phyloP scores from a whole-genome alignment of 1,140 invertebrate genomes.

The Drepana arcuata region DNA sequence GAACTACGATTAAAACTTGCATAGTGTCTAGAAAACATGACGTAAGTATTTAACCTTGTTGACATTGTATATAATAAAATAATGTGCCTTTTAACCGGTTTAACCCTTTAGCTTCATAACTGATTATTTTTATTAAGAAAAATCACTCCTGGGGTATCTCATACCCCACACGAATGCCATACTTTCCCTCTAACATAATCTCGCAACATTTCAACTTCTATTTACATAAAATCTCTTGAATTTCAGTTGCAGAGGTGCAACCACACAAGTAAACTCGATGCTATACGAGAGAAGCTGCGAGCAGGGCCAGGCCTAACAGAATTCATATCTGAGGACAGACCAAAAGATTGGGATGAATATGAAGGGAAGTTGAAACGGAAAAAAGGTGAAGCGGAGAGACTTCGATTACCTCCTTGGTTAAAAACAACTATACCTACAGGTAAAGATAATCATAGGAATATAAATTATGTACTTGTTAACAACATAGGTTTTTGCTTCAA shows the following conservation, averaged over 20 bases:
- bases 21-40: conserved; percentile 24
- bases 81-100: too few species aligned
- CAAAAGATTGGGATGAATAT: conserved; percentile 77
- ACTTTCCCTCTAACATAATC: too few species aligned
- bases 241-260: conserved; percentile 40
- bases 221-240: too few species aligned
- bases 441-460: conserved; percentile 27
- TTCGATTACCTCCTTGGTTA: conserved; percentile 96
- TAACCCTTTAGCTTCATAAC: too few species aligned
- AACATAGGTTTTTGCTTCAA: neutral
- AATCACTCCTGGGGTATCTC: too few species aligned
- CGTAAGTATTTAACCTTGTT: conserved; percentile 20
- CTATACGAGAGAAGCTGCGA: conserved; percentile 73
- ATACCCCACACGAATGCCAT: too few species aligned
- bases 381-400: conserved; percentile 84
- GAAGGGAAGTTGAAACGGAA: conserved; percentile 88
- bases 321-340: conserved; percentile 75
- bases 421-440: conserved; percentile 96
- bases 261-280: conserved; percentile 61
- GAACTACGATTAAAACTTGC: conserved; percentile 29
- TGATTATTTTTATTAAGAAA: too few species aligned
- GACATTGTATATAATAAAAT: too few species aligned
- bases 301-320: conserved; percentile 77
- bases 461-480: too few species aligned
- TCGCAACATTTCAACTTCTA: too few species aligned